A percentile compares a stretch with the other conserved stretches of the same genome.
Conservation (phyloP, 2,888 invertebrate genomes). For the Dorcus hopei region DNA sequence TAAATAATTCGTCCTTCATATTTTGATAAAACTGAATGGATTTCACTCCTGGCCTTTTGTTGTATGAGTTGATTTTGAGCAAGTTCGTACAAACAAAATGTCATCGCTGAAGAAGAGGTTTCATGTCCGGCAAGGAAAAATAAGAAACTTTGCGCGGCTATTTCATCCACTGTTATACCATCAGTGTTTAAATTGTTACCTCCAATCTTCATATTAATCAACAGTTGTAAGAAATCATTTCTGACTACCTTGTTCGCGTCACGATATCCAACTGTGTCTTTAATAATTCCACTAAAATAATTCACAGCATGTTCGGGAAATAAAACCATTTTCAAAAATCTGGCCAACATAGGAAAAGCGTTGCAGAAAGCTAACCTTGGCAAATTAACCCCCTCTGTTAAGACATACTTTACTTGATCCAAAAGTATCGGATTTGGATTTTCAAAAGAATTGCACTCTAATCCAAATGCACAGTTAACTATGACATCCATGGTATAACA, state of each 20-base stretch:
- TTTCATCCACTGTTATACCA: constrained; percentile 26
- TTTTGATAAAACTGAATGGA: constrained; percentile 38
- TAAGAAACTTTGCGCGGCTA: constrained; percentile 35
- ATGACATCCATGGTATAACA: too few species aligned
- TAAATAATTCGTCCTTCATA: constrained; percentile 46
- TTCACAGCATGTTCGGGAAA: neutral
- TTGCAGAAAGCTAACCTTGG: too few species aligned
- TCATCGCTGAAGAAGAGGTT: constrained; percentile 40
- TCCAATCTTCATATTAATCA: neutral
- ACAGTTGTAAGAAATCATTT: constrained; percentile 8
- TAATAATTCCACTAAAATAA: neutral
- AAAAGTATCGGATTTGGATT: too few species aligned
- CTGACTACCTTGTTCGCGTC: neutral
- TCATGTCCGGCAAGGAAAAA: constrained; percentile 44
- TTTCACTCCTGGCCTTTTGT: constrained; percentile 43
- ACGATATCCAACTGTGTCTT: neutral
- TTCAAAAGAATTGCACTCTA: too few species aligned
- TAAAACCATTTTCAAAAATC: neutral
- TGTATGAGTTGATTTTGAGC: constrained; percentile 43
- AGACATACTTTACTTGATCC: too few species aligned
- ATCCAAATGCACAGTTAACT: too few species aligned
- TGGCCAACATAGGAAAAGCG: neutral
- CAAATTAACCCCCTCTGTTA: constrained; percentile 2
- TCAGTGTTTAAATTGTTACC: neutral
- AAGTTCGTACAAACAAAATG: constrained; percentile 40